A percentile compares a stretch with the other conserved stretches of the same genome.
Evolutionary conservation across 1,140 invertebrate species (phyloP).

Genomic region (Akabosia matsudoensis): DNA sequence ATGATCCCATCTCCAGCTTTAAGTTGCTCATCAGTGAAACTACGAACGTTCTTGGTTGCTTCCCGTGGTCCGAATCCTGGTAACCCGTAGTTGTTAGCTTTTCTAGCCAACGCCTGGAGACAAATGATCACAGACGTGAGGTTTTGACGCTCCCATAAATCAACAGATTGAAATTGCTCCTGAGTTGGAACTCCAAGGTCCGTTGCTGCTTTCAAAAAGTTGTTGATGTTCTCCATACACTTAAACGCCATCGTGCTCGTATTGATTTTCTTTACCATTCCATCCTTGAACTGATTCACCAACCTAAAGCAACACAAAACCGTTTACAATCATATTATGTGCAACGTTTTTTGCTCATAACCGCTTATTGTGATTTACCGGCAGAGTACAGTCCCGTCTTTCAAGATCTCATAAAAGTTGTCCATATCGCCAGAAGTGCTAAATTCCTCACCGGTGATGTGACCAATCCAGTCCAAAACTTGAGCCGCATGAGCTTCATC

Average conservation of each 20-base stretch:
- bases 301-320: constrained; percentile 59
- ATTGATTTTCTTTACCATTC: constrained; percentile 82
- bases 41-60: constrained; percentile 84
- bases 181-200: constrained; percentile 87
- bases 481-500: constrained; percentile 86
- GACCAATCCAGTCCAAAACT: constrained; percentile 84
- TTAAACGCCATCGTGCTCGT: constrained; percentile 88
- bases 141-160: constrained; percentile 91
- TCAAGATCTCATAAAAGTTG: constrained; percentile 84
- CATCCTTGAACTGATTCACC: constrained; percentile 73
- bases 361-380: constrained; percentile 59
- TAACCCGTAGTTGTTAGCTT: constrained; percentile 81
- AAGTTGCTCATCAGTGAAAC: constrained; percentile 83
- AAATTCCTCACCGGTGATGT: constrained; percentile 68
- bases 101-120: constrained; percentile 87
- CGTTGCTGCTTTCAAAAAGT: constrained; percentile 80
- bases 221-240: constrained; percentile 98
- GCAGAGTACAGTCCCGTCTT: constrained; percentile 82
- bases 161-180: constrained; percentile 94
- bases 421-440: constrained; percentile 81
- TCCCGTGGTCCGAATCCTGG: constrained; percentile 89
- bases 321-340: not conserved
- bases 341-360: not conserved
- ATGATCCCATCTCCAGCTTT: constrained; percentile 85
- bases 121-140: constrained; percentile 92